A percentile compares a stretch with the other conserved stretches of the same genome.
Evolutionary conservation across 2,113 vertebrate genomes (phyloP).

Genomic region (Embiotoca jacksoni): DNA sequence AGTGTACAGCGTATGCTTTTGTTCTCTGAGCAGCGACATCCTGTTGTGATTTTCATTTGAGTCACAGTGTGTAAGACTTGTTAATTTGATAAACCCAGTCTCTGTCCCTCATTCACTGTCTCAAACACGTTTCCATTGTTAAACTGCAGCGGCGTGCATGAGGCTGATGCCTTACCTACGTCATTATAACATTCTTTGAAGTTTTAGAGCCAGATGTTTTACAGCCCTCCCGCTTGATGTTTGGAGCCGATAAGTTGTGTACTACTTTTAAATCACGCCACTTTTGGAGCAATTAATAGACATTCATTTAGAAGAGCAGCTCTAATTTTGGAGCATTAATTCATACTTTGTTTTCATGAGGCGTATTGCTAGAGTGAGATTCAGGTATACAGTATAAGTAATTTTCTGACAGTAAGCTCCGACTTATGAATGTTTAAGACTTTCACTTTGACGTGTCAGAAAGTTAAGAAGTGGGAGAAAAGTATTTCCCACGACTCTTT

Average conservation of each 20-base stretch:
- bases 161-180: neutral
- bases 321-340: neutral
- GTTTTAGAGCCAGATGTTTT: neutral
- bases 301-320: neutral
- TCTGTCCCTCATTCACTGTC: conserved; percentile 10
- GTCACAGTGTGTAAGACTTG: conserved; percentile 66
- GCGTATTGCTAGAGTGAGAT: neutral
- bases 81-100: conserved; percentile 65
- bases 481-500: no score
- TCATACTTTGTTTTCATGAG: no score
- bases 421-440: no score
- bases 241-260: neutral
- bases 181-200: conserved; percentile 21
- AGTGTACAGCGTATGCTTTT: conserved; percentile 22
- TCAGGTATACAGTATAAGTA: neutral
- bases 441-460: no score
- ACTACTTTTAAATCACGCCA: neutral
- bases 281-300: neutral
- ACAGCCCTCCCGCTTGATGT: neutral
- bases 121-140: conserved; percentile 12
- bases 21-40: conserved; percentile 42
- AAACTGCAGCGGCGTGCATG: conserved; percentile 24
- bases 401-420: no score
- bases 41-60: conserved; percentile 76
- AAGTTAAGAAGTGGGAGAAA: no score